Evolutionary conservation across 2,888 invertebrate genomes (phyloP).

Genomic region (Parapristionchus giblindavisi): DNA sequence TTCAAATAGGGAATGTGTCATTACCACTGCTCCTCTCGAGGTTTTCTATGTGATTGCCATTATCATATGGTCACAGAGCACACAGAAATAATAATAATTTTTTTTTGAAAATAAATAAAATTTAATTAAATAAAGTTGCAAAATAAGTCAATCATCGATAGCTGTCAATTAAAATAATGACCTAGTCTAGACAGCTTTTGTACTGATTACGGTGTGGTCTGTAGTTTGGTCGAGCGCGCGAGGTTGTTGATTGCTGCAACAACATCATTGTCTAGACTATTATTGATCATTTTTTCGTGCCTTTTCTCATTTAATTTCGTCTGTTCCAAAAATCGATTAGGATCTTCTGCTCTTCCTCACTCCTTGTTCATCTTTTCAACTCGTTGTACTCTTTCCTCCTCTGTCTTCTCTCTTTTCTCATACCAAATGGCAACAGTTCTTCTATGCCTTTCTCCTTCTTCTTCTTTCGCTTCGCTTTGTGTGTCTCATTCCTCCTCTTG

Average conservation of each 20-base stretch:
- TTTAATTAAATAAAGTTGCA: background rate
- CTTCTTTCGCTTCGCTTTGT: conserved; percentile 30
- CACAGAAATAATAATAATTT: conserved; percentile 8
- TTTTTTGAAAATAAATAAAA: background rate
- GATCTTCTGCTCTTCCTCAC: background rate
- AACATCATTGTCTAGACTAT: background rate
- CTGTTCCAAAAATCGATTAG: conserved; percentile 8
- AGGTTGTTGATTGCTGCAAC: conserved; percentile 4
- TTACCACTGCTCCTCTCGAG: too few species aligned
- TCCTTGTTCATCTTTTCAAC: conserved; percentile 8
- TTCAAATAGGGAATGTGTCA: too few species aligned
- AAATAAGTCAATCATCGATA: background rate
- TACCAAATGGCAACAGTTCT: conserved; percentile 34
- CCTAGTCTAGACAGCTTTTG: too few species aligned
- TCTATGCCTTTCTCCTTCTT: too few species aligned
- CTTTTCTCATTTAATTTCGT: conserved; percentile 30
- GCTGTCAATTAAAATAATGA: background rate
- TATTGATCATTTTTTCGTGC: conserved; percentile 17
- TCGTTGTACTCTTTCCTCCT: conserved; percentile 5
- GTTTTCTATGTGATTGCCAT: conserved; percentile 2
- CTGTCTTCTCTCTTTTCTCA: conserved; percentile 12
- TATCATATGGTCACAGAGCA: background rate
- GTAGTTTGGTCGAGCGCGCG: background rate
- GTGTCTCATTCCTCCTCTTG: background rate
- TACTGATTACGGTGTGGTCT: too few species aligned